Evolutionary conservation across 2,888 invertebrate species (phyloP).

Genomic region (Drosophila ustulata): DNA sequence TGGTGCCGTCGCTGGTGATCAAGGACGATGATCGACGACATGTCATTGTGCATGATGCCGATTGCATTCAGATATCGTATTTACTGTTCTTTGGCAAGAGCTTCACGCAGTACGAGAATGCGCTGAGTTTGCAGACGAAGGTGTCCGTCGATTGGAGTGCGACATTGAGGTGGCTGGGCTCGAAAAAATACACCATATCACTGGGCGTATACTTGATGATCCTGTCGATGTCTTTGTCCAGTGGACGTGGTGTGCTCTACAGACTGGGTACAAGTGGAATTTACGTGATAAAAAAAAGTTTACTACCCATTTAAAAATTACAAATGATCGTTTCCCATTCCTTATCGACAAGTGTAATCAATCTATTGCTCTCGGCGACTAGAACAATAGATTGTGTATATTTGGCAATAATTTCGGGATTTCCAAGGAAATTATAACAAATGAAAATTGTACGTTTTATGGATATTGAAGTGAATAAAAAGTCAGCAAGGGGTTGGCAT

Average conservation of each 20-base stretch:
- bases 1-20: slow-evolving; percentile 88
- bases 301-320: slow-evolving; percentile 12
- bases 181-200: slow-evolving; percentile 87
- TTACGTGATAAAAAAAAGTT: slow-evolving; percentile 31
- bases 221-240: slow-evolving; percentile 75
- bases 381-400: slow-evolving; percentile 20
- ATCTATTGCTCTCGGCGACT: not conserved
- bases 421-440: not conserved
- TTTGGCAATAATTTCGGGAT: slow-evolving; percentile 25
- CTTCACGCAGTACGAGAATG: slow-evolving; percentile 86
- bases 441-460: not conserved
- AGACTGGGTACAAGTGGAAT: slow-evolving; percentile 32
- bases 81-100: slow-evolving; percentile 61
- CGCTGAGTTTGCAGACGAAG: slow-evolving; percentile 7
- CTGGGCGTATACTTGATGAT: slow-evolving; percentile 88
- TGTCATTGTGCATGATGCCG: slow-evolving; percentile 43
- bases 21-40: slow-evolving; percentile 74
- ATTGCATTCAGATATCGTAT: slow-evolving; percentile 58
- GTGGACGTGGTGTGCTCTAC: slow-evolving; percentile 34
- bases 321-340: not conserved
- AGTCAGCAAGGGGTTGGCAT: slow-evolving; percentile 9
- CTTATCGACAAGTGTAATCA: slow-evolving; percentile 16
- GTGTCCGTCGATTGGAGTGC: slow-evolving; percentile 9
- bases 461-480: slow-evolving; percentile 1
- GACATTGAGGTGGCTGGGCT: slow-evolving; percentile 86